phyloP scores from a whole-genome alignment of 2,113 vertebrate species.

The Athene cunicularia region DNA sequence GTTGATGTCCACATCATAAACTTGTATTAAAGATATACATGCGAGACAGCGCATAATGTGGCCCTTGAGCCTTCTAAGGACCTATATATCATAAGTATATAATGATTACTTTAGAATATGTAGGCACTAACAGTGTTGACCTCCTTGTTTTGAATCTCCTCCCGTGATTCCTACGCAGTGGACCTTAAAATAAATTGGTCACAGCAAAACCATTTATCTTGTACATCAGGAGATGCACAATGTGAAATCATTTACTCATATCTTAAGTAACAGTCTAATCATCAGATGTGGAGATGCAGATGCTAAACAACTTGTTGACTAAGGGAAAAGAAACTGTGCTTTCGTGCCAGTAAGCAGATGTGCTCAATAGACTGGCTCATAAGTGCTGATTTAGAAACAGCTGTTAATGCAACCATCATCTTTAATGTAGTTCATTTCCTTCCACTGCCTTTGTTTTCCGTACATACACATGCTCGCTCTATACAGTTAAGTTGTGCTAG shows the following conservation, averaged over 20 bases:
- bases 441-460: conserved; percentile 39
- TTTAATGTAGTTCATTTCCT: conserved; percentile 34
- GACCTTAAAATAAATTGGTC: conserved; percentile 73
- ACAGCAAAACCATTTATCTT: conserved; percentile 15
- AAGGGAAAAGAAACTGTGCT: conserved; percentile 74
- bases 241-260: conserved; percentile 52
- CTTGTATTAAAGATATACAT: not conserved
- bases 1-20: not conserved
- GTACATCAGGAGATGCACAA: conserved; percentile 45
- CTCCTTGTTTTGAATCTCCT: conserved; percentile 64
- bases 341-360: conserved; percentile 79
- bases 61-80: not conserved
- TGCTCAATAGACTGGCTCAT: conserved; percentile 60
- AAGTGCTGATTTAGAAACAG: conserved; percentile 70
- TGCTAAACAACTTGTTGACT: conserved; percentile 75
- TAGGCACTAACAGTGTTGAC: not conserved
- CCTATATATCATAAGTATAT: not conserved
- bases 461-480: not conserved
- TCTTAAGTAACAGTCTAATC: conserved; percentile 80
- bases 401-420: conserved; percentile 61
- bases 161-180: conserved; percentile 39
- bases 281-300: conserved; percentile 83
- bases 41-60: not conserved
- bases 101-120: not conserved
- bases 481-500: not conserved